Evolutionary conservation across 2,113 vertebrate genomes (phyloP), one percentile per base, ranked within the genome.

Genomic region (Junco hyemalis): DNA sequence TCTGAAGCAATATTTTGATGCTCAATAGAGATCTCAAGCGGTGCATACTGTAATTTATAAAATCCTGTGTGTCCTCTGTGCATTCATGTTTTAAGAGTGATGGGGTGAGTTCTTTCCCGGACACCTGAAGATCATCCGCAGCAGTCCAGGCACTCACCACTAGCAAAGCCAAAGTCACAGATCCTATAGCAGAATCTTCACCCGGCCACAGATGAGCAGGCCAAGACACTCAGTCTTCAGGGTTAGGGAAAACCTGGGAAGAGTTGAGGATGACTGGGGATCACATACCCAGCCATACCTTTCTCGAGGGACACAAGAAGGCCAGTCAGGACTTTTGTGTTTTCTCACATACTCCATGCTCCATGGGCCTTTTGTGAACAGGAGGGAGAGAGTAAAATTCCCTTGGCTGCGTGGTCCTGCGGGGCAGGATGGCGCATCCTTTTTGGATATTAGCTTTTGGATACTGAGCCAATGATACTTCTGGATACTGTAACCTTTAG

Each of bases 401-500:
- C 42, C 7, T 44, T 9, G 18, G 9, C 33, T 6, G 3, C 6
- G 24, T 15, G 33, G 20, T 8, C 28, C 16, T 14, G 20, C 13
- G 2, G 26, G 7, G 4, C 18, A 76, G 48, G 19, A 80, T 3
- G 14, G 18, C 12, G 15, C 3, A 3, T 61, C 16, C 6, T 5
- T 1, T 53, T 53, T 19, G 29, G 51, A 59, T 22, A 35, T 29
- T 11, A 51, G 26, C 2, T 40, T 63, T 40, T 66, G 29, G 51
- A 59, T 42, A 35, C 20, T 17, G 51, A 36, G 36, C 11, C 53
- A 59, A 25, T 7, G 10, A 31, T 57, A 25, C 14, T n/a, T 78
- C 36, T 35, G 33, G 29, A 61, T 0, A 0, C 5, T 22, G 38
- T 9, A 36, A 21, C 4, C 1, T 1, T 0, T 0, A 15, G 3